Base-by-base conservation (phyloP, 2,113 vertebrate genomes). In the Xiphophorus maculatus region DNA sequence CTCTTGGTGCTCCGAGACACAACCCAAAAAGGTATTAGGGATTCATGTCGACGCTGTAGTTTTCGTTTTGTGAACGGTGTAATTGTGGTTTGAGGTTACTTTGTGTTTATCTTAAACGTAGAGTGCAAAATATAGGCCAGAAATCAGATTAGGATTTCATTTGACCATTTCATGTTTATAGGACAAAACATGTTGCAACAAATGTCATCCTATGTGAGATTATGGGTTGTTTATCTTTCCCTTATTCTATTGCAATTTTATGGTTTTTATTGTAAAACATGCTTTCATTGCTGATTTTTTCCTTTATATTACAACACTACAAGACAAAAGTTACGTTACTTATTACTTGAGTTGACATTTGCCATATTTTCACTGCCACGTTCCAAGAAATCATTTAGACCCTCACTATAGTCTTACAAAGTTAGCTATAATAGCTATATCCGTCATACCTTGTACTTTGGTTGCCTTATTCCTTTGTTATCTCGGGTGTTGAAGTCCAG, bases 41-140 rank as follows among this genome's bases (percentile, higher is more conserved):
- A 66, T 40, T 65, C 58, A 76, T 75, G 30, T 61, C 3, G n/a
- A 64, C 37, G 9, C 12, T 73, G 69, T 33, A 25, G 33, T 44
- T 42, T 54, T 5, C 9, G 37, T 51, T 17, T 14, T 28, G 22
- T 37, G 22, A 42, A 61, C 40, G 67, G 27, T 33, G 15, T 14
- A 60, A 37, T 12, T 30, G 27, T 64, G 29, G 19, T 33, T 74
- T 28, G 8, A 65, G 8, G 48, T n/a, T 58, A 58, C 51, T 58
- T 58, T 9, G 10, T 2, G 22, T 22, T 58, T 19, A 58, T 58
- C 25, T 17, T n/a, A 58, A 58, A n/a, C 22, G 22, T 3, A 58
- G 8, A 9, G 22, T 11, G 9, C n/a, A 9, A n/a, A 58, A n/a
- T 10, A 58, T 58, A 25, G 51, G 25, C 10, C 5, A n/a, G 51